phyloP scores from a whole-genome alignment of 2,797 vertebrate genomes.

The Acanthurus leucopareius region DNA sequence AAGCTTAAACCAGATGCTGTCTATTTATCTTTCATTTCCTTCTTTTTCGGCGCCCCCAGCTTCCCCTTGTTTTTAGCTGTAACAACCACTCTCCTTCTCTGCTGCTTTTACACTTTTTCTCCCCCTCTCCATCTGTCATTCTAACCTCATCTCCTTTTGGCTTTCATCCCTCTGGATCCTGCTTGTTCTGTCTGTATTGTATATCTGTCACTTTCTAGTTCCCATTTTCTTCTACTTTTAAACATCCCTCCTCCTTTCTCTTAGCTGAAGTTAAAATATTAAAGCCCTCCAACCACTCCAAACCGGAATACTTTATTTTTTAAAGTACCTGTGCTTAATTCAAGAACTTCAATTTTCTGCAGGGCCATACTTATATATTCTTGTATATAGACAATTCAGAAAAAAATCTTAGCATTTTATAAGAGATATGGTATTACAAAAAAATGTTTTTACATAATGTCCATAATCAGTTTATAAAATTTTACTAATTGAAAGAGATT shows the following conservation, averaged over 20 bases:
- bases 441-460: neutral
- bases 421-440: neutral
- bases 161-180: conserved; percentile 49
- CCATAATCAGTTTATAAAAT: neutral
- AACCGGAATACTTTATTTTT: neutral
- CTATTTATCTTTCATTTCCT: conserved; percentile 8
- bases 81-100: conserved; percentile 2
- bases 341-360: neutral
- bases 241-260: conserved; percentile 9
- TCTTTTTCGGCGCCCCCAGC: neutral
- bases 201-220: conserved; percentile 30
- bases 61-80: neutral
- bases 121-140: conserved; percentile 56
- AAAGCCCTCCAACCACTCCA: neutral
- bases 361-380: neutral
- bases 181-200: conserved; percentile 25
- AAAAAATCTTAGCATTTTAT: neutral
- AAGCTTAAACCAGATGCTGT: neutral
- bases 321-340: neutral
- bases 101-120: conserved; percentile 21
- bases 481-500: neutral
- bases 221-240: conserved; percentile 21
- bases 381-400: neutral
- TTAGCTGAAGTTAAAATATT: neutral
- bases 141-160: conserved; percentile 49